These are phyloP conservation scores for Cephalopholis sonnerati DNA, from an alignment of 2,113 vertebrate species.

Conservation along the genomic window DNA sequence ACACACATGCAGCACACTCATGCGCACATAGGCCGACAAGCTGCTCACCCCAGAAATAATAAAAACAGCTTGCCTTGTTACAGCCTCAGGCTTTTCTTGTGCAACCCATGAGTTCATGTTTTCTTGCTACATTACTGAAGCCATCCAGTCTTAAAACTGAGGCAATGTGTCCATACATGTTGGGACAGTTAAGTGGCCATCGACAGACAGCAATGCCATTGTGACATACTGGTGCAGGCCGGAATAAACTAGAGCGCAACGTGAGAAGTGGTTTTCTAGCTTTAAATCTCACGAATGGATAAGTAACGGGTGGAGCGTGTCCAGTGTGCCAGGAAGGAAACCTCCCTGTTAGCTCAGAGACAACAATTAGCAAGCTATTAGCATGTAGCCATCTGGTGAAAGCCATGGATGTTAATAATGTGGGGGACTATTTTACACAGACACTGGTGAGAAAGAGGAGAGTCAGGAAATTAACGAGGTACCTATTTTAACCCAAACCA, in stretches of 20 bases:
- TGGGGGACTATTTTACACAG: not conserved
- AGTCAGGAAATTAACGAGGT: not conserved
- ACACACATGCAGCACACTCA: not conserved
- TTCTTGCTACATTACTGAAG: not conserved
- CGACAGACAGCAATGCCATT: not conserved
- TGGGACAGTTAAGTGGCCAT: not conserved
- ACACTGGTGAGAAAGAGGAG: not conserved
- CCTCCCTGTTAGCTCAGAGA: not conserved
- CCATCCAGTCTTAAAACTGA: not conserved
- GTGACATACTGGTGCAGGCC: not conserved
- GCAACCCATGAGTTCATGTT: not conserved
- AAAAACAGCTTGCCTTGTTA: conserved; percentile 7
- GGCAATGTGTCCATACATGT: no score
- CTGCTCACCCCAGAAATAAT: not conserved
- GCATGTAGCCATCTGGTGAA: not conserved
- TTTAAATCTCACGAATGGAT: not conserved
- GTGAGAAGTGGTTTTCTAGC: not conserved
- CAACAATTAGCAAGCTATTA: not conserved
- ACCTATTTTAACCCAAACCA: not conserved
- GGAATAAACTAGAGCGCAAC: not conserved
- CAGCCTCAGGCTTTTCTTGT: conserved; percentile 10
- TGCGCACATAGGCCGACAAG: no score
- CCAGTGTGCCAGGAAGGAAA: not conserved
- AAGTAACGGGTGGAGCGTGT: not conserved
- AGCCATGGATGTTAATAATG: not conserved